Percentiles rank a stretch among this genome's conserved stretches.
Evolutionary conservation across 2,113 vertebrate species (phyloP).

Genomic region (Mobula hypostoma): DNA sequence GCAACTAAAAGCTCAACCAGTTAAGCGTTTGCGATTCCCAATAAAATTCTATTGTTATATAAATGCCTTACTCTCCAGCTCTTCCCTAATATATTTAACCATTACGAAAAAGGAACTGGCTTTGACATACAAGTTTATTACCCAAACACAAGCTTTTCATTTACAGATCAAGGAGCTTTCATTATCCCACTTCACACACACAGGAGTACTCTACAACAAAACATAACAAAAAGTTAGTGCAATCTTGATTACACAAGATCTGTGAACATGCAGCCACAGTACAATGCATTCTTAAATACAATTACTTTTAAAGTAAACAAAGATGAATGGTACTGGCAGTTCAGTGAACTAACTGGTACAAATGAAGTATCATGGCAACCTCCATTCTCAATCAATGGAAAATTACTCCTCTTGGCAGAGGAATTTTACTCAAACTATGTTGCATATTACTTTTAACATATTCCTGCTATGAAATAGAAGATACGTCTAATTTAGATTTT

Average conservation of each 20-base stretch:
- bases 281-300: slow-evolving; percentile 3
- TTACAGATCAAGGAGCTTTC: not conserved
- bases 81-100: not conserved
- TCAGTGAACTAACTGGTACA: slow-evolving; percentile 33
- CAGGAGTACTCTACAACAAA: not conserved
- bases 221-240: not conserved
- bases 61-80: not conserved
- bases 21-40: not conserved
- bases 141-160: not conserved
- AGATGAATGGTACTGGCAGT: slow-evolving; percentile 32
- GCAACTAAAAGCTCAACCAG: not conserved
- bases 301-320: slow-evolving; percentile 18
- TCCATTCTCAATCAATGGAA: not conserved
- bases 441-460: not conserved
- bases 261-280: not conserved
- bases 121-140: not conserved
- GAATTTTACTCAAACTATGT: not conserved
- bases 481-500: not conserved
- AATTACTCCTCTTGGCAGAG: not conserved
- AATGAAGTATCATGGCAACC: not conserved
- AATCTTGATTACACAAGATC: not conserved
- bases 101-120: not conserved
- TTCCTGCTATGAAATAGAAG: not conserved
- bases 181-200: not conserved
- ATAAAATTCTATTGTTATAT: too few relatives aligned